A percentile compares a stretch with the other conserved stretches of the same genome.
These are phyloP conservation scores for Carabus problematicus DNA, from an alignment of 2,888 invertebrate species.

Conservation along the genomic window DNA sequence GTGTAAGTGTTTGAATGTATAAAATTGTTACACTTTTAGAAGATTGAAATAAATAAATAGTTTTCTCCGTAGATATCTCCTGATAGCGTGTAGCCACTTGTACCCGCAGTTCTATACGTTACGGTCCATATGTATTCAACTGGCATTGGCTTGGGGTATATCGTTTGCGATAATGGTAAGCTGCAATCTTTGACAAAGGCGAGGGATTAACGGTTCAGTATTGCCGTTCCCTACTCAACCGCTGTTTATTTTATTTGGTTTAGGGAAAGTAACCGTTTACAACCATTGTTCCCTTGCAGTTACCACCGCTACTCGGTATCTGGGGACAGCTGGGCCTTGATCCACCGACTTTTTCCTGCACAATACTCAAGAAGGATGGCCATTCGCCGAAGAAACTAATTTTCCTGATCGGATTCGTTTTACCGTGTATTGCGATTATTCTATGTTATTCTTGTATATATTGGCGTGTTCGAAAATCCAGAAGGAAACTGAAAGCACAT, in stretches of 20 bases:
- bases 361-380: slow-evolving; percentile 80
- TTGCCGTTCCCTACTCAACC: not conserved
- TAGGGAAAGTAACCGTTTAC: slow-evolving; percentile 20
- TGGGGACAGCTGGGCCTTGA: slow-evolving; percentile 88
- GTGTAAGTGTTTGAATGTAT: too few relatives aligned
- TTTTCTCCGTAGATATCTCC: slow-evolving; percentile 73
- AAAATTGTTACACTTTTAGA: not conserved
- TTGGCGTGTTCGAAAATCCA: slow-evolving; percentile 77
- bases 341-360: slow-evolving; percentile 84
- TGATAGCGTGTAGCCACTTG: slow-evolving; percentile 81
- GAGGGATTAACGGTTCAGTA: slow-evolving; percentile 5
- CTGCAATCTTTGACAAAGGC: slow-evolving; percentile 42
- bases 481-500: slow-evolving; percentile 75
- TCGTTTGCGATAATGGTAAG: slow-evolving; percentile 76
- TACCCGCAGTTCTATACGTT: slow-evolving; percentile 81
- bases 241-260: slow-evolving; percentile 29
- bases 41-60: not conserved
- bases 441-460: slow-evolving; percentile 87
- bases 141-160: slow-evolving; percentile 80
- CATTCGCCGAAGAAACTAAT: slow-evolving; percentile 84
- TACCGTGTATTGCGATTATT: slow-evolving; percentile 86
- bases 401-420: slow-evolving; percentile 81
- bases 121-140: slow-evolving; percentile 77
- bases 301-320: slow-evolving; percentile 79
- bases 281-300: slow-evolving; percentile 59